These are phyloP conservation scores for Escarpia spicata DNA, from an alignment of 2,888 invertebrate species.

Conservation along the genomic window DNA sequence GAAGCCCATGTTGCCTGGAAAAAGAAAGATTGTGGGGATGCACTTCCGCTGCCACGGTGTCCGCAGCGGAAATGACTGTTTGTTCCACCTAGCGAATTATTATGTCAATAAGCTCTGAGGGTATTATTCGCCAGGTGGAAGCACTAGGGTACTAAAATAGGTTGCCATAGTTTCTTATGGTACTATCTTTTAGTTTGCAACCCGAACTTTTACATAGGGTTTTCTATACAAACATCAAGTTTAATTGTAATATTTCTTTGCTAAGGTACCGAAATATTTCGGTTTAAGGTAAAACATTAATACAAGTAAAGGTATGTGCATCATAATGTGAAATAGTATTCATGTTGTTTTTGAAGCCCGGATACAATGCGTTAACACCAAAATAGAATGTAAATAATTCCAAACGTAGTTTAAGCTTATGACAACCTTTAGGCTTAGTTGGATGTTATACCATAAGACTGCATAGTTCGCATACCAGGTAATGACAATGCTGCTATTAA, in stretches of 20 bases:
- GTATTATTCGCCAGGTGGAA: background rate
- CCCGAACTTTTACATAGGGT: background rate
- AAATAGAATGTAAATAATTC: background rate
- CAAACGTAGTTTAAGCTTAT: background rate
- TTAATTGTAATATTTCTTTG: background rate
- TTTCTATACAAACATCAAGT: background rate
- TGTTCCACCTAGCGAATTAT: background rate
- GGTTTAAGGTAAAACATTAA: background rate
- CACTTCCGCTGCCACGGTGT: constrained; percentile 12
- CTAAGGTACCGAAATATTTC: background rate
- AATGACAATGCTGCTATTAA: background rate
- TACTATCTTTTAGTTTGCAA: background rate
- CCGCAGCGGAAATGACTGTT: background rate
- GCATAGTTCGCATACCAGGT: background rate
- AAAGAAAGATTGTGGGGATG: constrained; percentile 40
- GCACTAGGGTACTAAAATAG: background rate
- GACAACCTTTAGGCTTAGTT: background rate
- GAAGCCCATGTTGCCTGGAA: constrained; percentile 55
- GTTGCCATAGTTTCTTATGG: background rate
- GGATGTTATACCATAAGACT: background rate
- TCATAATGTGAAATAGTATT: background rate
- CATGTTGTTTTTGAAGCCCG: background rate
- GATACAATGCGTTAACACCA: background rate
- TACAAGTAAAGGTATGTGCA: background rate
- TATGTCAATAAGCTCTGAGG: background rate